Percentiles rank a stretch among this genome's conserved stretches.
phyloP scores from a whole-genome alignment of 2,888 invertebrate genomes.

The Keiferia lycopersicella region DNA sequence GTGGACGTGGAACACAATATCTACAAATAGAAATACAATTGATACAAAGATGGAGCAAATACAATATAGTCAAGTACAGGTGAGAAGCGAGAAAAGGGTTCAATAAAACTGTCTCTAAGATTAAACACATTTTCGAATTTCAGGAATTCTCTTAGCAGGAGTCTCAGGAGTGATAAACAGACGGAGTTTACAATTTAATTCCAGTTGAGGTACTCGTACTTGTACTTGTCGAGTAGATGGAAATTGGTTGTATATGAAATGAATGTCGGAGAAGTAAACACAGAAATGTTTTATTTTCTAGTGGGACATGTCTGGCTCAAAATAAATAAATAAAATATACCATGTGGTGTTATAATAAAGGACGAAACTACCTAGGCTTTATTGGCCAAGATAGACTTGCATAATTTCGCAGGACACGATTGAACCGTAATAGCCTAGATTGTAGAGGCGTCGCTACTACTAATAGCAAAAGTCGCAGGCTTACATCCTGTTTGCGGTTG shows the following conservation, averaged over 20 bases:
- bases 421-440: too few species aligned
- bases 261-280: too few species aligned
- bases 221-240: background rate
- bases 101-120: background rate
- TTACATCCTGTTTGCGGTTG: too few species aligned
- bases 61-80: background rate
- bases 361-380: too few species aligned
- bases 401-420: too few species aligned
- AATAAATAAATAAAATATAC: too few species aligned
- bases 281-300: too few species aligned
- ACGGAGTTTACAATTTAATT: background rate
- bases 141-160: background rate
- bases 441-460: too few species aligned
- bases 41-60: background rate
- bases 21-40: background rate
- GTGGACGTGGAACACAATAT: background rate
- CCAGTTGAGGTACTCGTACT: background rate
- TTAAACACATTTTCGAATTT: background rate
- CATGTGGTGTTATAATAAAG: too few species aligned
- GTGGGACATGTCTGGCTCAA: too few species aligned
- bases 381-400: too few species aligned
- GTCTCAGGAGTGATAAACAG: background rate
- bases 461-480: too few species aligned
- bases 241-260: background rate
- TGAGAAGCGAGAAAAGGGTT: background rate